Evolutionary conservation across 1,140 invertebrate species (phyloP), one percentile per base, ranked within the genome.

Genomic region (Caenorhabditis latens): DNA sequence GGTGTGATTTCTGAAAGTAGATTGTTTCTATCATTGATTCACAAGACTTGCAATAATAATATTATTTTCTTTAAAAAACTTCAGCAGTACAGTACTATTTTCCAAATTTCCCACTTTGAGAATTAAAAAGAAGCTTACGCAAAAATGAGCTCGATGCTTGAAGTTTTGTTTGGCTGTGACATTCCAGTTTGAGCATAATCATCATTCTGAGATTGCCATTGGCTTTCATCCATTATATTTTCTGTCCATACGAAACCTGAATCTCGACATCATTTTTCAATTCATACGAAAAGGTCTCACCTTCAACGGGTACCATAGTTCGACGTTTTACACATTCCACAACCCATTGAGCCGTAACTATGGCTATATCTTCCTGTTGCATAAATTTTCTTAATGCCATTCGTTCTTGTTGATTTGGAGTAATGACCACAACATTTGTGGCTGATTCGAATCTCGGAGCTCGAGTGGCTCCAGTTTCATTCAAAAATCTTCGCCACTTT

Each of bases 391-490:
- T 32, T 21, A 84, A 55, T 6, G 82, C 13, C 14, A 19, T 11
- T n/a, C 55, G 53, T 24, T 84, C 82, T 43, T 57, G 58, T 84
- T 79, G 46, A 50, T 24, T 63, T 11, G 82, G 48, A 19, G 32
- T 4, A 40, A 63, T 24, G 9, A 85, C 84, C 50, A 85, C 67
- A n/a, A 85, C 67, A 79, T 85, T 46, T 7, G 63, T 85, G 13
- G 84, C 84, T 43, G 48, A 53, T 9, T 53, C 65, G 46, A 85
- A 61, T 9, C 48, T 53, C 5, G 53, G 7, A 0, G 42, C 84
- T 11, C 84, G 63, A 6, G 84, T 85, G 11, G 84, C 84, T 55
- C 84, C 84, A n/a, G 63, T 71, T 42, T 67, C 67, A 43, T 85
- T 67, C 40, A 85, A 32, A 42, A 85, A 40, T 43, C 67, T 46